These are phyloP conservation scores for Phocoena sinus DNA, from an alignment of 2,113 vertebrate genomes.

Conservation along the genomic window DNA sequence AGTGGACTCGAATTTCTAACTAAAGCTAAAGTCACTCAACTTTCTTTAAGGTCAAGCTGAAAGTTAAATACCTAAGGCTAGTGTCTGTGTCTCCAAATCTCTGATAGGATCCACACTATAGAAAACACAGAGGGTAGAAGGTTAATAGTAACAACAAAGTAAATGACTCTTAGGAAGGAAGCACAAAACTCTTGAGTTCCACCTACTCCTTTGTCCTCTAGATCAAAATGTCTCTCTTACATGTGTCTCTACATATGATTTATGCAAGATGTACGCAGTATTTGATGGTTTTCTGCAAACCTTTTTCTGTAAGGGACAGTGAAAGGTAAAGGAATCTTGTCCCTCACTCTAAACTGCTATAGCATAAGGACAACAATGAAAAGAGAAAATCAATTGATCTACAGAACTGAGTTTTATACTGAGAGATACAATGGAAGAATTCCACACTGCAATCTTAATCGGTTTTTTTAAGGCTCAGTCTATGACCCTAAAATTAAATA, in stretches of 20 bases:
- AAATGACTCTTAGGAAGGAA: neutral
- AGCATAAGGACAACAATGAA: neutral
- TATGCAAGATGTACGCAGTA: neutral
- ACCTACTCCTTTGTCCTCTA: neutral
- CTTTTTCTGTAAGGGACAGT: neutral
- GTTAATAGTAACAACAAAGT: neutral
- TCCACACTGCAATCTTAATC: neutral
- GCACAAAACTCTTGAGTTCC: neutral
- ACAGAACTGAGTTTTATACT: neutral
- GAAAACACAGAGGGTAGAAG: neutral
- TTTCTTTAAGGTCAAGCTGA: slow-evolving; percentile 54
- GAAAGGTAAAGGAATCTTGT: slow-evolving; percentile 24
- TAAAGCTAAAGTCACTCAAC: slow-evolving; percentile 38
- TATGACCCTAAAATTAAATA: neutral
- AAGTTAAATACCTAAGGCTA: neutral
- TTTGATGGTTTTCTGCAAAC: neutral
- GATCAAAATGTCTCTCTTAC: neutral
- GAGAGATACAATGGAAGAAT: neutral
- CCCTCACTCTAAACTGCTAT: neutral
- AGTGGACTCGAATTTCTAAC: slow-evolving; percentile 38
- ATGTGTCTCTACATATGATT: neutral
- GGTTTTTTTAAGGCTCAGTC: neutral
- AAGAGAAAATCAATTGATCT: neutral
- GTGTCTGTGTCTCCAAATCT: neutral
- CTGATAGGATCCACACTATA: neutral